A percentile compares a stretch with the other conserved stretches of the same genome.
phyloP scores from a whole-genome alignment of 2,888 invertebrate genomes.

The Pseudococcus jackbeardsleyi region DNA sequence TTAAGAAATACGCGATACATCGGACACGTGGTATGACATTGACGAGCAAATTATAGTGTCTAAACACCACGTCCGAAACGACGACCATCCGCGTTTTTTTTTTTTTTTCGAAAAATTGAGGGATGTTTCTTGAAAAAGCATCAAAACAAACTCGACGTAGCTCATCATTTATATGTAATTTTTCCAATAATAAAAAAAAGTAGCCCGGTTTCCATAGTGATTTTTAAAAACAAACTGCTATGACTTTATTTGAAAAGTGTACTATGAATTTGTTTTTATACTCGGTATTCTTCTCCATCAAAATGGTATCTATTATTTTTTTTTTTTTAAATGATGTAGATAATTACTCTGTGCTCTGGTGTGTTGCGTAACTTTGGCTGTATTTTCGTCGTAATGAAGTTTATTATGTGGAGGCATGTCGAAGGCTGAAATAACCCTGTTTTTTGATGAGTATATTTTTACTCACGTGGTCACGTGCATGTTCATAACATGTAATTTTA shows the following conservation, averaged over 20 bases:
- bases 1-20: conserved; percentile 16
- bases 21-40: conserved; percentile 34
- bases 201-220: conserved; percentile 24
- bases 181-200: conserved; percentile 15
- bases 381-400: too few species aligned
- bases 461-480: too few species aligned
- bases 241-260: neutral
- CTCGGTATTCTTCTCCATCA: neutral
- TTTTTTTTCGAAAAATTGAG: conserved; percentile 16
- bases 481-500: too few species aligned
- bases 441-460: too few species aligned
- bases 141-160: conserved; percentile 37
- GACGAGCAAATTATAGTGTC: conserved; percentile 27
- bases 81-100: conserved; percentile 6
- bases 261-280: neutral
- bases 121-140: conserved; percentile 50
- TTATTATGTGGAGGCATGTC: too few species aligned
- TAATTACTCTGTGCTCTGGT: too few species aligned
- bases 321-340: neutral
- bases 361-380: too few species aligned
- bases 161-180: conserved; percentile 48
- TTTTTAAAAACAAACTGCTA: conserved; percentile 43
- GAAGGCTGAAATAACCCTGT: too few species aligned
- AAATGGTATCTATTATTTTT: neutral
- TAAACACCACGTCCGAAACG: neutral